Percentiles rank a stretch among this genome's conserved stretches.
Conservation (phyloP, 2,113 vertebrate genomes). For the Henicopernis longicauda region DNA sequence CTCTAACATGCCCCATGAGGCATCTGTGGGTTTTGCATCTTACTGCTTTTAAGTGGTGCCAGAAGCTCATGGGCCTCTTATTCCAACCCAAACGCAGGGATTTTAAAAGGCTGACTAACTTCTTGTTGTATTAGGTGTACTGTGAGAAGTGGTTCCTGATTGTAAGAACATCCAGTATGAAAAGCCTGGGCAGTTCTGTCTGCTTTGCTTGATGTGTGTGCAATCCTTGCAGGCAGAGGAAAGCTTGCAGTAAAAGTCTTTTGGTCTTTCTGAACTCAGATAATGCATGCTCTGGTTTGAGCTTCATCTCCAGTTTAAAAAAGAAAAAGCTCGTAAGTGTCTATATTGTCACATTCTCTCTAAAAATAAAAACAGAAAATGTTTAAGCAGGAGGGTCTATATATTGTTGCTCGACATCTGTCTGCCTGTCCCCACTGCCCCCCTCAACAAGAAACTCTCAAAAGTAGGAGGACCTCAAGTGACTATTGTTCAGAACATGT, state of each 20-base stretch:
- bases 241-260: background rate
- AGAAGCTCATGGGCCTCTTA: background rate
- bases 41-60: accelerated
- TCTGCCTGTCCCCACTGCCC: background rate
- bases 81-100: accelerated
- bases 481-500: background rate
- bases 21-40: accelerated
- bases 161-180: accelerated
- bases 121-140: accelerated
- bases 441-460: background rate
- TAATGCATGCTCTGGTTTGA: background rate
- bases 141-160: background rate
- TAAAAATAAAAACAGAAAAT: background rate
- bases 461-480: background rate
- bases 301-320: background rate
- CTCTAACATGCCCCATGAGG: accelerated
- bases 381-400: background rate
- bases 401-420: background rate
- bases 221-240: background rate
- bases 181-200: background rate
- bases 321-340: background rate
- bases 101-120: no score
- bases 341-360: background rate
- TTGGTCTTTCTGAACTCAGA: background rate
- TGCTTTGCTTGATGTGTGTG: accelerated